Evolutionary conservation across 1,140 invertebrate species (phyloP), one percentile per base, ranked within the genome.

Genomic region (Lucilia sericata): DNA sequence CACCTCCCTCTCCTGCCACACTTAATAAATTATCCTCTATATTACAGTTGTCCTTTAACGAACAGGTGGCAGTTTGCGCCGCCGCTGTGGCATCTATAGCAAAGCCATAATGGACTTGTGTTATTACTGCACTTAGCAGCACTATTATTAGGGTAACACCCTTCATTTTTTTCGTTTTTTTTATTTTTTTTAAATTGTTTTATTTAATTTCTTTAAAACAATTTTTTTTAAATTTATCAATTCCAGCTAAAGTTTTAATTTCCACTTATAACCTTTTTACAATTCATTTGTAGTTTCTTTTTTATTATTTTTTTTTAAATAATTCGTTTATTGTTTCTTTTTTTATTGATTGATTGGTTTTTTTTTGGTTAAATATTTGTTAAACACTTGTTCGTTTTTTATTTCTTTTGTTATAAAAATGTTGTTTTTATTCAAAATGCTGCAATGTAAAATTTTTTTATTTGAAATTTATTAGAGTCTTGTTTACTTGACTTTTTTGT

Each of bases 41-140:
- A 82, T 90, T 88, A 74, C 89, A 90, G 70, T 90, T 90, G 75
- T 90, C 89, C 85, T 90, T 89, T 5, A 90, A 85, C 14, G 49
- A 86, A 85, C 89, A 90, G 0, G 89, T 90, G 0, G 86, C 82
- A n/a, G 81, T n/a, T 65, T n/a, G 14, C 2, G 49, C 80, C 5
- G 80, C 78, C n/a, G 83, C 78, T 65, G 83, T 42, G 19, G 51
- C 55, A 80, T 49, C 76, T n/a, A 80, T 14, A 14, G n/a, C 10
- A 13, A 19, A 25, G 9, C 7, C 36, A 21, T 19, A 49, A 10
- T 70, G 76, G 3, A n/a, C 14, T 70, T 14, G 83, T 5, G 30
- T 21, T 10, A 49, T 74, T 19, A 82, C 25, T 60, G 84, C 74
- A 55, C 3, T 5, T 19, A 82, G 14, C 14, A 82, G 70, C 47